These are phyloP conservation scores for Amiota minor DNA, from an alignment of 2,888 invertebrate species.

Conservation along the genomic window DNA sequence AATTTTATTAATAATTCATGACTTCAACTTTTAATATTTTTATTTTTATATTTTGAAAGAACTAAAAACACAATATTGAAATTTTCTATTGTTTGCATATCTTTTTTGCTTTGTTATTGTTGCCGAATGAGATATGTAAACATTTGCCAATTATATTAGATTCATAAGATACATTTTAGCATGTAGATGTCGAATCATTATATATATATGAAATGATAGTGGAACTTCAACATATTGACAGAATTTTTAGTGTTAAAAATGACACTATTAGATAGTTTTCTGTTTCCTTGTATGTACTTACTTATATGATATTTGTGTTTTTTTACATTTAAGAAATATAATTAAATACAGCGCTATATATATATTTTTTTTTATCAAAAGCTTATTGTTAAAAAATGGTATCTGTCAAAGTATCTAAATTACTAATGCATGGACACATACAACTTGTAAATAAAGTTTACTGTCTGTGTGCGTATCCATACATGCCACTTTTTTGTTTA, in stretches of 20 bases:
- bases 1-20: neutral
- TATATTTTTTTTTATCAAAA: neutral
- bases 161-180: too few relatives aligned
- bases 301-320: neutral
- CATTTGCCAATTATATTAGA: conserved; percentile 23
- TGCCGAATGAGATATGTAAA: conserved; percentile 10
- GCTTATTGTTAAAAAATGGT: neutral
- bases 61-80: too few relatives aligned
- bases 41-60: too few relatives aligned
- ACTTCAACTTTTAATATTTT: neutral
- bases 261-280: neutral
- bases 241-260: neutral
- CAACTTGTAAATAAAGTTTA: too few relatives aligned
- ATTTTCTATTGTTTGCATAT: too few relatives aligned
- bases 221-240: neutral
- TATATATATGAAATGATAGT: too few relatives aligned
- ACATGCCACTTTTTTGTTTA: neutral
- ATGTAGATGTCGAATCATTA: too few relatives aligned
- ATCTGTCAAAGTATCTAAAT: neutral
- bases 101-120: neutral
- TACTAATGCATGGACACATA: too few relatives aligned
- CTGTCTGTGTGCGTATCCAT: too few relatives aligned
- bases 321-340: neutral
- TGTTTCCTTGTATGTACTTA: neutral
- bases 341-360: neutral